Conservation (phyloP, 2,113 vertebrate genomes). For the Brevimyrus niger region DNA sequence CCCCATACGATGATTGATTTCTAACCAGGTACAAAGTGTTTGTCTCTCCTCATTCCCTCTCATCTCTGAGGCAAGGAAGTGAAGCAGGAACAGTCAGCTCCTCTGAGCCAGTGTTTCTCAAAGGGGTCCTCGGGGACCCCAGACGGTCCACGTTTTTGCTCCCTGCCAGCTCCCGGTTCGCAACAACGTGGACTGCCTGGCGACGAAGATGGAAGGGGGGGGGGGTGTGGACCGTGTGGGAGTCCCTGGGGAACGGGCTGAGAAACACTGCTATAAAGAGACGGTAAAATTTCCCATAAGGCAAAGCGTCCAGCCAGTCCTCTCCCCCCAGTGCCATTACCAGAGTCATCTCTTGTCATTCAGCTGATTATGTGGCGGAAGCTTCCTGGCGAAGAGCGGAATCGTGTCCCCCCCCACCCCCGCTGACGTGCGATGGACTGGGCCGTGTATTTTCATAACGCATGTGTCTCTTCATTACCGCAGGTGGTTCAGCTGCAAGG, state of each 20-base stretch:
- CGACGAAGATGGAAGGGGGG: background rate
- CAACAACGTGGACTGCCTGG: background rate
- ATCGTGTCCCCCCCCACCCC: slow-evolving; percentile 31
- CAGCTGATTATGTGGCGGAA: background rate
- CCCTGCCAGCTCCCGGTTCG: background rate
- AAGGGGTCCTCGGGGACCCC: background rate
- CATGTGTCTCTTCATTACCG: background rate
- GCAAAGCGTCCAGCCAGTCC: background rate
- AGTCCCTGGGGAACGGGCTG: background rate
- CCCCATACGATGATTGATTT: background rate
- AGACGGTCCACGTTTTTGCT: background rate
- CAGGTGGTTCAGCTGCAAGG: background rate
- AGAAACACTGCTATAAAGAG: background rate
- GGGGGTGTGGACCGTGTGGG: background rate
- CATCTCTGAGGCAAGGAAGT: background rate
- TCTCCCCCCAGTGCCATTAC: background rate
- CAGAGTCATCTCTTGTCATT: background rate
- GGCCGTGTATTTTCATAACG: background rate
- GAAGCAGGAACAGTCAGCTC: background rate
- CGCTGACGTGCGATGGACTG: background rate
- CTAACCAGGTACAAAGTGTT: background rate
- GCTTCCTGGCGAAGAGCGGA: slow-evolving; percentile 29
- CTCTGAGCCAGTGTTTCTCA: background rate
- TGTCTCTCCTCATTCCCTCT: background rate
- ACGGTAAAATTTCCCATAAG: background rate